Evolutionary conservation across 2,113 vertebrate species (phyloP), one percentile per base, ranked within the genome.

Genomic region (Stigmatopora argus): DNA sequence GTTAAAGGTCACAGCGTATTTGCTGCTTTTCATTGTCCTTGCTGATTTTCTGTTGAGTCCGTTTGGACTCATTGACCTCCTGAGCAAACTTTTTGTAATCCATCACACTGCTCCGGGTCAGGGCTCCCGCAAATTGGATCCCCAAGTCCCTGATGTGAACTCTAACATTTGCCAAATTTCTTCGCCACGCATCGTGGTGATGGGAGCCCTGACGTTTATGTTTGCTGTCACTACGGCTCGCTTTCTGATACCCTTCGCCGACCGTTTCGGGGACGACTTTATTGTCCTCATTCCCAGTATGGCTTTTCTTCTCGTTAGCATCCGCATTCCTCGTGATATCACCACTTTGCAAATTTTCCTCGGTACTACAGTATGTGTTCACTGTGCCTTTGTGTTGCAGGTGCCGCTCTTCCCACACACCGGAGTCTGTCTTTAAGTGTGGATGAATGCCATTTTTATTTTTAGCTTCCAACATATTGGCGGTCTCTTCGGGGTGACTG

Each of bases 101-200:
- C 67, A 77, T 70, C 3, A 59, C 1, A 3, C 79, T 80, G 21
- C 23, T 66, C 7, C 5, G 57, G 26, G 73, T 3, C 41, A 5
- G 4, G 0, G 52, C 49, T 2, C 13, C 55, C 0, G 21, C 57
- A 0, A 78, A 19, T 2, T 66, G 77, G 17, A 73, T 11, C 1
- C 79, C 75, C 48, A 86, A 13, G 47, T 86, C 84, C 13, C 81
- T 73, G 73, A 86, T 78, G 72, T 83, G 75, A 41, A 82, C 81
- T 66, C 77, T 41, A 52, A 86, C 73, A 1, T 71, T 78, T 4
- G 69, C 68, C 26, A 78, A 6, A 63, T 64, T 81, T 70, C 73
- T 71, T n/a, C 69, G 75, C 79, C 79, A 86, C 56, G 77, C 60
- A 13, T n/a, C 62, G 0, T 13, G 57, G 26, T 7, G 45, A 7